These are phyloP conservation scores for Mus spicilegus DNA, from an alignment of 2,113 vertebrate species.

Conservation along the genomic window DNA sequence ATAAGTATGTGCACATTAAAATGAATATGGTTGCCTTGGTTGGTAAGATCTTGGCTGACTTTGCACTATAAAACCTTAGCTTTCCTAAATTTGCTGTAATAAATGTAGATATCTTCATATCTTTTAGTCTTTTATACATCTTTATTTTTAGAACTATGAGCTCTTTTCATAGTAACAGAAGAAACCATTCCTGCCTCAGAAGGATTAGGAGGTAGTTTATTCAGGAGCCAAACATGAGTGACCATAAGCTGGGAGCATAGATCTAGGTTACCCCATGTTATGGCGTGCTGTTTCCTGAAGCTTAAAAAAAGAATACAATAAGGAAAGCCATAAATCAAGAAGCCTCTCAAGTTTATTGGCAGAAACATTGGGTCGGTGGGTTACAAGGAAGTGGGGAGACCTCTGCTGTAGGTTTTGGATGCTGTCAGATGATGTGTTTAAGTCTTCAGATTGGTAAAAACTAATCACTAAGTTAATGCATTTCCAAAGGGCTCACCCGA, in stretches of 20 bases:
- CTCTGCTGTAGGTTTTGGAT: not conserved
- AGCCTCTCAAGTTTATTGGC: not conserved
- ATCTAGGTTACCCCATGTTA: too few species aligned
- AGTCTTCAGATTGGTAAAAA: not conserved
- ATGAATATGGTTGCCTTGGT: not conserved
- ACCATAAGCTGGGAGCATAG: too few species aligned
- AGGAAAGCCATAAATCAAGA: not conserved
- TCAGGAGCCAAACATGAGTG: not conserved
- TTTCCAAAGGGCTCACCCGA: not conserved
- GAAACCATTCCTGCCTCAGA: not conserved
- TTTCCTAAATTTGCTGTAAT: not conserved
- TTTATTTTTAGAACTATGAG: not conserved
- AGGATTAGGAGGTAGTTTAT: not conserved
- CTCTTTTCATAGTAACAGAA: not conserved
- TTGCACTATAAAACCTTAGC: not conserved
- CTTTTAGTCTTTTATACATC: not conserved
- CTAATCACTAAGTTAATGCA: not conserved
- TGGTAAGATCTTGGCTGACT: not conserved
- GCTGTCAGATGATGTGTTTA: not conserved
- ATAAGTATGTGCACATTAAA: not conserved
- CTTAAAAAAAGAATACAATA: not conserved
- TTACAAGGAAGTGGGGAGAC: not conserved
- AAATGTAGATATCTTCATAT: not conserved
- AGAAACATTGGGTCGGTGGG: not conserved
- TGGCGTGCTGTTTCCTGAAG: not conserved